Percentiles rank a stretch among this genome's conserved stretches.
Evolutionary conservation across 2,113 vertebrate species (phyloP).

Genomic region (Bagarius yarrelli): DNA sequence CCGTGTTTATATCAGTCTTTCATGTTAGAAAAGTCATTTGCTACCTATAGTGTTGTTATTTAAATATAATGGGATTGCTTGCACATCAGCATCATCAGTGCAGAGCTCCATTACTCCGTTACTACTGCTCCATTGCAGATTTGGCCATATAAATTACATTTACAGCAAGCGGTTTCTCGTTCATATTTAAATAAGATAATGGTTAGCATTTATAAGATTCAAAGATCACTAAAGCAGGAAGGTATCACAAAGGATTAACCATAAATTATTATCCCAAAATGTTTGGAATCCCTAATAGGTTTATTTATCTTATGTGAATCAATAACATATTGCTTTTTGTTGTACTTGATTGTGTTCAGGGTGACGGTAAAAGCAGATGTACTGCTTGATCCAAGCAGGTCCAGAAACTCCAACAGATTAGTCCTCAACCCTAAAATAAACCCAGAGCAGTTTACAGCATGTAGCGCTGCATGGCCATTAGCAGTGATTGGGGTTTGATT

Average conservation of each 20-base stretch:
- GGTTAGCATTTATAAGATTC: constrained; percentile 25
- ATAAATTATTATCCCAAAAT: not conserved
- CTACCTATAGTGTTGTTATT: not conserved
- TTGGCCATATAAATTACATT: not conserved
- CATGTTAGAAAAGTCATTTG: constrained; percentile 14
- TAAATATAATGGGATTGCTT: not conserved
- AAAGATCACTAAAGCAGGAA: constrained; percentile 6
- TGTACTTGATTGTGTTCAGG: not conserved
- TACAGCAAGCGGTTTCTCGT: not conserved
- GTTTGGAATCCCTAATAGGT: not conserved
- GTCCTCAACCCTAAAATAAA: constrained; percentile 20
- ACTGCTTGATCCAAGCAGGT: not conserved
- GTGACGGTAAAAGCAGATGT: not conserved
- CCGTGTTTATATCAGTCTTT: constrained; percentile 40
- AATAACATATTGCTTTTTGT: not conserved
- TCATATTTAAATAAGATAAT: constrained; percentile 14
- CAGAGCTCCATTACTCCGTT: too few species aligned
- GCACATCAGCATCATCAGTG: not conserved
- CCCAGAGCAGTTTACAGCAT: constrained; percentile 23
- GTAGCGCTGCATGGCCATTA: constrained; percentile 36
- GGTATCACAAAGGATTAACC: not conserved
- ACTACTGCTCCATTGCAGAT: not conserved
- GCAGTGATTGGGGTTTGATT: constrained; percentile 44
- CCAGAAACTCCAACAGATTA: constrained; percentile 8
- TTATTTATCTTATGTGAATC: not conserved